Evolutionary conservation across 2,797 vertebrate genomes (phyloP), one percentile per base, ranked within the genome.

Genomic region (Neomorphus geoffroyi): DNA sequence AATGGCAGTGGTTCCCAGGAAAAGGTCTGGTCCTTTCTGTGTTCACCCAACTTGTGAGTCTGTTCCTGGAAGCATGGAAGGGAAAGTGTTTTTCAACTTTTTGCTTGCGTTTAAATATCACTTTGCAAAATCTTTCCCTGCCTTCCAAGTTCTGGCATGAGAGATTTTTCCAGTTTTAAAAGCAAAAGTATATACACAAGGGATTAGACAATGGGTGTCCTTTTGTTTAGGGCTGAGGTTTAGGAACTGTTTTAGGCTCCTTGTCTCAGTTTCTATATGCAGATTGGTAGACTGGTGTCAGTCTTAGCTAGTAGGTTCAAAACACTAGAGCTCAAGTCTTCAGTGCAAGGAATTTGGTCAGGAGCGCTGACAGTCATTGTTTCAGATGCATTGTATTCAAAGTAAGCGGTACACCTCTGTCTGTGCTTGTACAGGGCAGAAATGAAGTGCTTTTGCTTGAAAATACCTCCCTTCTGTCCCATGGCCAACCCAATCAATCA

Each of bases 401-500:
- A 92, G 46, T 85, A 77, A 67, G 67, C 61, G 28, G 7, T 73
- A 27, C 78, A 23, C 24, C 11, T 93, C 46, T 78, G n/a, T 61
- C 51, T 91, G 46, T 90, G 37, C 70, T 72, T 82, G 10, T 64
- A 3, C 45, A n/a, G 9, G 33, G 11, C 32, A 91, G 65, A 88
- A 78, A 43, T 4, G 1, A 82, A 89, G 82, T 87, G n/a, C 26
- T 89, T 82, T 80, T 78, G 35, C 78, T 87, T 92, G 69, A 89
- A 90, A 93, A 77, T 88, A 30, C 60, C 61, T 93, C 72, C 7
- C 2, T 61, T 80, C 64, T 88, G 58, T 85, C 79, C 37, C 67
- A 85, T 92, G 81, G 69, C 82, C 85, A 61, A 58, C 61, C 21
- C 91, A 74, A 82, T 96, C 88, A 90, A 79, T 96, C n/a, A 91